These are phyloP conservation scores for Procambarus virginalis DNA, from an alignment of 1,140 invertebrate genomes.

Conservation along the genomic window DNA sequence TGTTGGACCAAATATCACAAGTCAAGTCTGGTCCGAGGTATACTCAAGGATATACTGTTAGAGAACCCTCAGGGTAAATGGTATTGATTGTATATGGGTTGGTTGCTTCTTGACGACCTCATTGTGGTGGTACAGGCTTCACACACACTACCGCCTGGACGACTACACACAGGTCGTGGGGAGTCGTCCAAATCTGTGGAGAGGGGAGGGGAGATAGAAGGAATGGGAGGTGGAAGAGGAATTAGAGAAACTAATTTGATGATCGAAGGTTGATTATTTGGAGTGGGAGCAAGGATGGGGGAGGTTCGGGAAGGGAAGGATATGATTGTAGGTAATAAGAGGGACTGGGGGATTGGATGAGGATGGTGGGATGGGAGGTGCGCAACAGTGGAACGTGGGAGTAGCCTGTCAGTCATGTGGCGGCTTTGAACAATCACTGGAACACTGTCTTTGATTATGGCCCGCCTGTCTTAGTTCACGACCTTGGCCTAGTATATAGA, in stretches of 20 bases:
- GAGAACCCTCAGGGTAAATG: too few relatives aligned
- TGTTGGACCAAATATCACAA: too few relatives aligned
- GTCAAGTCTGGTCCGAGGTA: too few relatives aligned
- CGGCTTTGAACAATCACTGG: neutral
- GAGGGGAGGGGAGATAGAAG: neutral
- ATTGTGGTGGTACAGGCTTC: too few relatives aligned
- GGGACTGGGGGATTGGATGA: neutral
- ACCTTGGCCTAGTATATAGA: too few relatives aligned
- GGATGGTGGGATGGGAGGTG: neutral
- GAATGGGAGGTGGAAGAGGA: neutral
- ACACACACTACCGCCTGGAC: too few relatives aligned
- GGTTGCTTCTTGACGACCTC: too few relatives aligned
- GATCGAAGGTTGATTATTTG: neutral
- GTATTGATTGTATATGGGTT: too few relatives aligned
- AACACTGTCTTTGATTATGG: neutral
- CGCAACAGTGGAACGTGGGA: neutral
- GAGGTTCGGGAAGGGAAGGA: neutral
- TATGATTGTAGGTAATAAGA: neutral
- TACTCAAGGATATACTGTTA: too few relatives aligned
- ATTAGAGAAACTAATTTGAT: neutral
- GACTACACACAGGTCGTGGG: too few relatives aligned
- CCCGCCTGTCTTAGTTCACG: neutral
- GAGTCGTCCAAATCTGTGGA: too few relatives aligned
- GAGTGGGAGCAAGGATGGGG: neutral
- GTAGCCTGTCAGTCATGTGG: neutral